Base-by-base conservation (phyloP, 1,140 invertebrate species). In the Maconellicoccus hirsutus region DNA sequence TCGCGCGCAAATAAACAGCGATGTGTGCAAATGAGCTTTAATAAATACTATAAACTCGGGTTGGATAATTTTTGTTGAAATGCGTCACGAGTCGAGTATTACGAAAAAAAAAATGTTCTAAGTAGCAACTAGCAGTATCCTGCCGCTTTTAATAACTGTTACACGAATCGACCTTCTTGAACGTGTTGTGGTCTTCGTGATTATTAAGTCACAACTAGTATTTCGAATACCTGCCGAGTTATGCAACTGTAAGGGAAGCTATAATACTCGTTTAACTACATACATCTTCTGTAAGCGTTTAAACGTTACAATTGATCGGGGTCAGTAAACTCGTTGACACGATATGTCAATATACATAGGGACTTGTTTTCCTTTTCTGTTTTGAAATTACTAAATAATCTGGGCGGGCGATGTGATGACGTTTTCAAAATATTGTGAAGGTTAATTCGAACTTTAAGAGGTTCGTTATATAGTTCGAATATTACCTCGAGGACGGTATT, bases 141-240 rank as follows among this genome's bases (percentile, higher is more conserved):
- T 33, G 12, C 12, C 29, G 12, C 29, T 33, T 3, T 16, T 52
- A 19, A 4, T 16, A 8, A 52, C 42, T 16, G 42, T 52, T 52
- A 19, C 42, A 52, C 42, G 42, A 52, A 52, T 52, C 61, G 61
- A 66, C 61, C 61, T 66, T 66, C 61, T 66, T 66, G 61, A 66
- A 26, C 61, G 16, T 66, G 22, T 66, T 22, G 61, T 66, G 4
- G 61, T 66, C 61, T 12, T 66, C 2, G 61, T 25, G 61, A 66
- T 66, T 66, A 59, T 59, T 4, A 66, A 66, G 61, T 66, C 61
- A 23, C 61, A 66, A 66, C 61, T 66, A 66, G 61, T 66, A 66
- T 66, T 66, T 66, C 61, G 25, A 66, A 66, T 66, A 19, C 21
- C 19, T 25, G 25, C n/a, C 42, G 19, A 66, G 19, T 66, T 66